A percentile compares a stretch with the other conserved stretches of the same genome.
Conservation (phyloP, 2,797 vertebrate species). For the Sebastes kiyomatsui region DNA sequence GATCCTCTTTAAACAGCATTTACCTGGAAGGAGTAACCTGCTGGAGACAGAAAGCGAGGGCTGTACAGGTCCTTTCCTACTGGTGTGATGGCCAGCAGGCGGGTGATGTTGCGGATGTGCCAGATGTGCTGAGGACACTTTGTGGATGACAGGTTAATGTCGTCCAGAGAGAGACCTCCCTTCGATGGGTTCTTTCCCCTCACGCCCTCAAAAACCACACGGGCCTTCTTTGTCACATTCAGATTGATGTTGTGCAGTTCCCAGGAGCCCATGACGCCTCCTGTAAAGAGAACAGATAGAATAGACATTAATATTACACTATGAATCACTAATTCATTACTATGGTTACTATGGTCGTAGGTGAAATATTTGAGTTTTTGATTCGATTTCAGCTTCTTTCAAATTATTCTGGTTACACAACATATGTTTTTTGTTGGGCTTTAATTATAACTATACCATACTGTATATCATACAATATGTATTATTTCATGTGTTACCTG, state of each 20-base stretch:
- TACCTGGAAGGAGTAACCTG: constrained; percentile 91
- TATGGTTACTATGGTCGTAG: not conserved
- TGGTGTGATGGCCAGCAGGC: constrained; percentile 69
- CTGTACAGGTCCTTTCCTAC: constrained; percentile 72
- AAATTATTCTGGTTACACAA: not conserved
- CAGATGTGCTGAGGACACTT: constrained; percentile 88
- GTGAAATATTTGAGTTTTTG: not conserved
- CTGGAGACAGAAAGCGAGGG: constrained; percentile 84
- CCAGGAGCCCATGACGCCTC: constrained; percentile 81
- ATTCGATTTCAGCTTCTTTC: not conserved
- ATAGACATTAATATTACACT: not conserved
- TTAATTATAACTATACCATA: not conserved
- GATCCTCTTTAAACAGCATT: not conserved
- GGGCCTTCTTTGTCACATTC: constrained; percentile 79
- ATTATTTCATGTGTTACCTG: constrained; percentile 35
- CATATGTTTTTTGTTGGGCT: no score
- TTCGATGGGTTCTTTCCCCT: constrained; percentile 73
- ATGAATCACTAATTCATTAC: not conserved
- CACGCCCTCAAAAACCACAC: constrained; percentile 85
- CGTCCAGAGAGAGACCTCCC: constrained; percentile 90
- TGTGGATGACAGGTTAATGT: constrained; percentile 91
- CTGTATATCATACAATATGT: not conserved
- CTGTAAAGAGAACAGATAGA: constrained; percentile 12
- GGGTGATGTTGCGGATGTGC: constrained; percentile 86
- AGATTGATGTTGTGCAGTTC: constrained; percentile 85